These are phyloP conservation scores for Ceyx melanurus DNA, from an alignment of 2,113 vertebrate species.

Conservation along the genomic window DNA sequence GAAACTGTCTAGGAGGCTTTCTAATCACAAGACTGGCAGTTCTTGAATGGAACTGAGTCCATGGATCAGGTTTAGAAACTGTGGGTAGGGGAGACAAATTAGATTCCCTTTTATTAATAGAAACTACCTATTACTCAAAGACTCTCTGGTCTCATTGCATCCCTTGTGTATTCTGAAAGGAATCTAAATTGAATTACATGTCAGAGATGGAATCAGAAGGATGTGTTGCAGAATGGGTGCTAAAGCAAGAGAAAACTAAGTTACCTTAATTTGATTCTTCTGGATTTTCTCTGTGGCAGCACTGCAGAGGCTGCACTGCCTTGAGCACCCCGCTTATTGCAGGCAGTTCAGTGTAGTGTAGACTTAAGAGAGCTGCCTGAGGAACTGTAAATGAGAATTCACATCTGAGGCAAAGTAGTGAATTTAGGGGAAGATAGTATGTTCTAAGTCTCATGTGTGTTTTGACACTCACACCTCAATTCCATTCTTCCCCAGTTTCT, in stretches of 20 bases:
- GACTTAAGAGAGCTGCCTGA: background rate
- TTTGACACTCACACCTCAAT: background rate
- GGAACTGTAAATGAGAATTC: background rate
- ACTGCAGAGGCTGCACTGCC: background rate
- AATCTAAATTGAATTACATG: background rate
- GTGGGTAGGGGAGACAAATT: background rate
- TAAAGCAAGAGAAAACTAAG: background rate
- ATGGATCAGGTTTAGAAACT: background rate
- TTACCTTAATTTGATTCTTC: background rate
- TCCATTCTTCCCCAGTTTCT: background rate
- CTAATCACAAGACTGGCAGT: background rate
- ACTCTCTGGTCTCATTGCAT: background rate
- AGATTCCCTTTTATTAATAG: conserved; percentile 46
- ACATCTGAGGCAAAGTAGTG: background rate
- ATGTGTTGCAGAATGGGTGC: background rate
- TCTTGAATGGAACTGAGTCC: background rate
- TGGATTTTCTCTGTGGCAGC: background rate
- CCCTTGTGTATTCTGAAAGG: background rate
- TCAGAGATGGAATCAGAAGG: background rate
- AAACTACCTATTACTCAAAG: conserved; percentile 22
- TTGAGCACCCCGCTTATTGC: background rate
- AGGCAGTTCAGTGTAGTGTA: background rate
- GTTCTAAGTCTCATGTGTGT: background rate
- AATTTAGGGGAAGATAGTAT: background rate
- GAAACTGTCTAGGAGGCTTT: background rate